Conservation (phyloP, 2,797 vertebrate genomes). For the Hippopotamyrus pictus region DNA sequence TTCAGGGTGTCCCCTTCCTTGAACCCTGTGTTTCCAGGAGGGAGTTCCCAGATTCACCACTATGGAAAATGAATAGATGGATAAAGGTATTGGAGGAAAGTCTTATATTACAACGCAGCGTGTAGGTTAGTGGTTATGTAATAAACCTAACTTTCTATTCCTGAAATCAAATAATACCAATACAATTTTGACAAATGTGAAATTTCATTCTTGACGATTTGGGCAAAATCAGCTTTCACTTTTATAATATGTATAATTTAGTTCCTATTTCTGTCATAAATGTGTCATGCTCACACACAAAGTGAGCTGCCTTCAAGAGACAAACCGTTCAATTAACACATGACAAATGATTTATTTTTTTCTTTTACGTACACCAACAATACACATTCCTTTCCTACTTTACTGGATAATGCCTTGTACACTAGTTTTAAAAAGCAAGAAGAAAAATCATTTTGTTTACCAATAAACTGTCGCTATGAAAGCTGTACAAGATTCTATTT, state of each 20-base stretch:
- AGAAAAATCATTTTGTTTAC: constrained; percentile 6
- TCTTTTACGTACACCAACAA: background rate
- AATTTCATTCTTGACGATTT: background rate
- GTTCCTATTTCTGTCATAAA: background rate
- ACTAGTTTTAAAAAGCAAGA: background rate
- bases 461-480: background rate
- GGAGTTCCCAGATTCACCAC: background rate
- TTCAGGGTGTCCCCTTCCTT: background rate
- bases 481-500: background rate
- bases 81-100: background rate
- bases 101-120: background rate
- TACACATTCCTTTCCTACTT: background rate
- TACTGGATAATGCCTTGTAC: constrained; percentile 1
- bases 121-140: background rate
- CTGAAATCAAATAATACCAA: background rate
- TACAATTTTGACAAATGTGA: background rate
- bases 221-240: background rate
- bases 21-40: background rate
- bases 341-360: background rate
- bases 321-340: background rate
- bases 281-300: background rate
- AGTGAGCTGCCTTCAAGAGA: background rate
- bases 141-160: background rate
- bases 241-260: background rate
- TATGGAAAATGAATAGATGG: background rate